These are phyloP conservation scores for Salpingus planirostris DNA, from an alignment of 2,888 invertebrate species.

Conservation along the genomic window DNA sequence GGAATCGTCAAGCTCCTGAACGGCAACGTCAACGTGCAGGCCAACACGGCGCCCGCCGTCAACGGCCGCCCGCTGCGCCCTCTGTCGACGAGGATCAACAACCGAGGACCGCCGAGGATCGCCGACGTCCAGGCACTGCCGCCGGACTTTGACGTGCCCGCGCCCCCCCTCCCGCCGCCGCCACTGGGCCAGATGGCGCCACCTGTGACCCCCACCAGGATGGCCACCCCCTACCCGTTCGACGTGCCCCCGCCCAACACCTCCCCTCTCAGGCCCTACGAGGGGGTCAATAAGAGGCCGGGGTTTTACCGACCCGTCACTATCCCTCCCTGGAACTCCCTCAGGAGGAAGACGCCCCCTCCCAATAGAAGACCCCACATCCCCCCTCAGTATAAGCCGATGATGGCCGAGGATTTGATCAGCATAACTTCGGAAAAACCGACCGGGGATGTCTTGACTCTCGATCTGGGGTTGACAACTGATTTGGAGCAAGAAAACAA, in stretches of 20 bases:
- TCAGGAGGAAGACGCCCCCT: slow-evolving; percentile 22
- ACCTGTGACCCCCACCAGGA: slow-evolving; percentile 44
- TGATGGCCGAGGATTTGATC: slow-evolving; percentile 44
- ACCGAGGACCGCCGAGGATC: slow-evolving; percentile 80
- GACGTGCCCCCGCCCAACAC: slow-evolving; percentile 56
- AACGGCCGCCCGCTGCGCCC: slow-evolving; percentile 56
- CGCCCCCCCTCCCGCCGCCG: slow-evolving; percentile 42
- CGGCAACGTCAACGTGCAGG: slow-evolving; percentile 79
- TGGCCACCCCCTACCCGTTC: slow-evolving; percentile 66
- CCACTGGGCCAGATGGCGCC: slow-evolving; percentile 42
- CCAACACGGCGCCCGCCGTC: slow-evolving; percentile 54
- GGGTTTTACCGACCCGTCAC: slow-evolving; percentile 43
- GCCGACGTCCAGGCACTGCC: slow-evolving; percentile 65
- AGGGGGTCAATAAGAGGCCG: no score
- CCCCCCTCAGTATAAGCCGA: slow-evolving; percentile 57
- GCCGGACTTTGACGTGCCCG: slow-evolving; percentile 55
- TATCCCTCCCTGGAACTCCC: slow-evolving; percentile 60
- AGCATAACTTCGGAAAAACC: slow-evolving; percentile 36
- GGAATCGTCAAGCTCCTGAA: slow-evolving; percentile 82
- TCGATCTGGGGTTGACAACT: slow-evolving; percentile 34
- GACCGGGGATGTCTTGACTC: slow-evolving; percentile 34
- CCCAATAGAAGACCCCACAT: slow-evolving; percentile 45
- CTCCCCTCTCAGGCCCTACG: slow-evolving; percentile 44
- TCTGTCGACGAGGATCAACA: slow-evolving; percentile 72
- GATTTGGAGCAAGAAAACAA: slow-evolving; percentile 27